Conservation (phyloP, 2,113 vertebrate species). For the Myrmecobius fasciatus region DNA sequence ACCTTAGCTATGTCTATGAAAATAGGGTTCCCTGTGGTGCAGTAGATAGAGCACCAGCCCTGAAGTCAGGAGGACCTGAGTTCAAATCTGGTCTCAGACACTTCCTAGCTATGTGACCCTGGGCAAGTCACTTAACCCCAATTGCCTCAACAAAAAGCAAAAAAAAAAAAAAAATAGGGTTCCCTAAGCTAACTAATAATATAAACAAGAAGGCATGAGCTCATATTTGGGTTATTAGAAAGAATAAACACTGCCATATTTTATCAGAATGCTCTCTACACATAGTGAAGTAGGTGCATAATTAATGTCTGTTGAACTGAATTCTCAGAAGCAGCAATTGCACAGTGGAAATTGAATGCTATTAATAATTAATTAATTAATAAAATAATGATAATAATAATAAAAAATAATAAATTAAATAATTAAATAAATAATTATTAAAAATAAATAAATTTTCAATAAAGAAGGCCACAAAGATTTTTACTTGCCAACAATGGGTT, state of each 20-base stretch:
- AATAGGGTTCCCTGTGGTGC: neutral
- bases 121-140: too few relatives aligned
- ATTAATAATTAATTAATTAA: neutral
- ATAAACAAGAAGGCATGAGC: neutral
- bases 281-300: neutral
- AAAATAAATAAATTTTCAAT: too few relatives aligned
- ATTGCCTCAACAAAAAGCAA: too few relatives aligned
- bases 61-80: too few relatives aligned
- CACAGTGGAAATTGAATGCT: neutral
- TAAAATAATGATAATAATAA: too few relatives aligned
- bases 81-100: too few relatives aligned
- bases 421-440: too few relatives aligned
- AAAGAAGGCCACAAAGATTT: neutral
- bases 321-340: neutral
- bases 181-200: neutral
- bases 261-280: neutral
- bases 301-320: neutral
- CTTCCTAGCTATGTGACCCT: too few relatives aligned
- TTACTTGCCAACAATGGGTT: neutral
- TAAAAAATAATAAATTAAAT: too few relatives aligned
- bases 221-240: neutral
- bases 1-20: neutral
- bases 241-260: neutral
- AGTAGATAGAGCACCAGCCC: too few relatives aligned
- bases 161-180: neutral